Conservation (phyloP, 2,797 vertebrate genomes). For the Rhyacichthys aspro region DNA sequence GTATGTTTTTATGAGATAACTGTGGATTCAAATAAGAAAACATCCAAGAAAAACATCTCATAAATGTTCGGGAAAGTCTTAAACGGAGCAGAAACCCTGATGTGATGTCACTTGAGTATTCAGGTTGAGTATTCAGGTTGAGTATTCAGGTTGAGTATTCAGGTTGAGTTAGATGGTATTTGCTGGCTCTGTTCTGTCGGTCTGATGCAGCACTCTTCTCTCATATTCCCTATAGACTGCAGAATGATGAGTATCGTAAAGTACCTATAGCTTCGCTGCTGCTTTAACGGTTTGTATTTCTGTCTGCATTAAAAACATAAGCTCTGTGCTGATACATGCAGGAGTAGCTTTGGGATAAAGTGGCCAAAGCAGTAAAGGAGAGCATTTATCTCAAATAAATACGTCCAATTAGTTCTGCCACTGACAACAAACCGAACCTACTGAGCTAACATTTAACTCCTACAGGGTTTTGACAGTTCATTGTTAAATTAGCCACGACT, state of each 20-base stretch:
- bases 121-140: too few species aligned
- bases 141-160: too few species aligned
- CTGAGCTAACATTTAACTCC: too few species aligned
- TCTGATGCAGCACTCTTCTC: conserved; percentile 34
- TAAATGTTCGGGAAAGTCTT: not conserved
- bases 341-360: conserved; percentile 10
- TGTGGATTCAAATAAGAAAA: too few species aligned
- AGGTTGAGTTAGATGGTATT: conserved; percentile 37
- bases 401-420: too few species aligned
- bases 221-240: conserved; percentile 23
- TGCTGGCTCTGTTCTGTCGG: conserved; percentile 9
- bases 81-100: too few species aligned
- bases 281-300: conserved; percentile 37
- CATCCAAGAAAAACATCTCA: too few species aligned
- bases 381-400: not conserved
- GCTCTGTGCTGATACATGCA: conserved; percentile 6
- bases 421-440: too few species aligned
- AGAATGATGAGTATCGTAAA: conserved; percentile 18
- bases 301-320: conserved; percentile 1
- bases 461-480: too few species aligned
- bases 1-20: too few species aligned
- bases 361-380: not conserved
- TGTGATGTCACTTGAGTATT: too few species aligned
- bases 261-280: conserved; percentile 23
- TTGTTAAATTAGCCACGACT: too few species aligned